Evolutionary conservation across 2,113 vertebrate genomes (phyloP), one percentile per base, ranked within the genome.

Genomic region (Grammomys surdaster): DNA sequence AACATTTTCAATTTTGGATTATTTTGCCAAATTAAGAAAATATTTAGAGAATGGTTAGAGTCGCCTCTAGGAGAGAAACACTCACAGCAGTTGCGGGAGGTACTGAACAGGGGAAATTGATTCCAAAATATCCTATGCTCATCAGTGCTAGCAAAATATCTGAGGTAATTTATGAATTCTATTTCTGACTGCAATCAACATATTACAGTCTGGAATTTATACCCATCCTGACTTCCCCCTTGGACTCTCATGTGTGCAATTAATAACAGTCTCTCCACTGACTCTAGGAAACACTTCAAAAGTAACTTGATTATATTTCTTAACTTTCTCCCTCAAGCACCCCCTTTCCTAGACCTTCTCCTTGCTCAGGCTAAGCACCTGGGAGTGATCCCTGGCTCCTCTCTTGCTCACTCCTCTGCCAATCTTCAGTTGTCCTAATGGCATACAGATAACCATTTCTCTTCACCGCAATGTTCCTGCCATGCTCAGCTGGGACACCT

Each of bases 391-490:
- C 22, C 43, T 7, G 17, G 67, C 33, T 67, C 70, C 3, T 31
- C 11, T 22, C 46, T 87, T 46, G 40, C 26, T 73, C 5, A n/a
- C 2, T 13, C 9, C 10, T 73, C 72, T 19, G 51, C 36, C 11
- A n/a, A 24, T 33, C 28, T 48, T 10, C 69, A 40, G 17, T 22
- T 0, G 20, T 54, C n/a, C 28, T 24, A 33, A 51, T 8, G 65
- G 22, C 36, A 81, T 67, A 31, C 0, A 76, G 0, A 13, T 26
- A 22, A 36, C 40, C 43, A 17, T 36, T 58, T 20, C 40, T 48
- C 46, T 69, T 46, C 19, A n/a, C 40, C 26, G 28, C 54, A 51
- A 3, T 0, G 72, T 7, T 0, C 9, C 43, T 3, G 0, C 7
- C 63, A 54, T 31, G 0, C 16, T 46, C 40, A 33, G 72, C 2